phyloP scores from a whole-genome alignment of 2,113 vertebrate genomes.

The Cheirogaleus medius region DNA sequence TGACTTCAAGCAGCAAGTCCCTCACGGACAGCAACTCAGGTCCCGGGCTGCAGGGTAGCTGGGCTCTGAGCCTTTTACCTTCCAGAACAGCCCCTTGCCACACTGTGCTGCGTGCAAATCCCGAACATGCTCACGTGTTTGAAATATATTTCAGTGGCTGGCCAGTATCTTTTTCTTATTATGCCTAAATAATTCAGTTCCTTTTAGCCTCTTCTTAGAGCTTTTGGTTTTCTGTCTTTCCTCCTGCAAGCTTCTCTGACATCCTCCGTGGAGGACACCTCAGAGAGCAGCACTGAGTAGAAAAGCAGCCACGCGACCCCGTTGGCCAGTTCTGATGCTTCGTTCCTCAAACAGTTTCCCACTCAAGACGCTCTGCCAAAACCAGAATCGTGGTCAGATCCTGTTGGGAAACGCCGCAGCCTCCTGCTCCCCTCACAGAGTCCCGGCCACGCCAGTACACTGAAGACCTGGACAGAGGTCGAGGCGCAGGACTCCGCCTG shows the following conservation, averaged over 20 bases:
- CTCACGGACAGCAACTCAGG: rapidly evolving
- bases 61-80: rapidly evolving
- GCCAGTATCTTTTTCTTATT: not conserved
- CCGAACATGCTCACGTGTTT: not conserved
- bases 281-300: not conserved
- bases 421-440: not conserved
- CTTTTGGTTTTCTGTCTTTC: not conserved
- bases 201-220: not conserved
- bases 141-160: not conserved
- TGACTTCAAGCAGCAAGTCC: not conserved
- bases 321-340: rapidly evolving
- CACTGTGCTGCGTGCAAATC: rapidly evolving
- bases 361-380: no score
- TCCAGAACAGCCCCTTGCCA: not conserved
- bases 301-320: not conserved
- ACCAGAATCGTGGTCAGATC: rapidly evolving
- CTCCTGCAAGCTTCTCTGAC: not conserved
- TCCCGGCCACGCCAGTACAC: rapidly evolving
- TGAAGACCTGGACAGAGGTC: not conserved
- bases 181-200: not conserved
- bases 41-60: not conserved
- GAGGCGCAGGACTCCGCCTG: rapidly evolving
- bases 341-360: not conserved
- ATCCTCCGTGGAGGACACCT: not conserved
- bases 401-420: rapidly evolving